These are phyloP conservation scores for Ips typographus DNA, from an alignment of 1,140 invertebrate genomes.

Conservation along the genomic window DNA sequence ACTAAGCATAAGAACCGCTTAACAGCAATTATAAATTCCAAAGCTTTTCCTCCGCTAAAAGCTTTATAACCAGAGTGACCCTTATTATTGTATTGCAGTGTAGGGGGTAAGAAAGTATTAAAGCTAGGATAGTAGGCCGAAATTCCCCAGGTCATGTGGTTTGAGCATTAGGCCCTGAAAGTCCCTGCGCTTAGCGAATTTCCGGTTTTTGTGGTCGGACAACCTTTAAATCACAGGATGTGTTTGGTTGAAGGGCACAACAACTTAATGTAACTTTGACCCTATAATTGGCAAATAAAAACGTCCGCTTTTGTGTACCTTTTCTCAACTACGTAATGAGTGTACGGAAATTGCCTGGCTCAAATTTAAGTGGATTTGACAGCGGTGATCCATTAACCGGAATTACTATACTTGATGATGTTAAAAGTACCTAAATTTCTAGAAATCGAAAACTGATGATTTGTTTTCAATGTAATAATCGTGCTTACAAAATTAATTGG, in stretches of 20 bases:
- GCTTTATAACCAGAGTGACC: neutral
- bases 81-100: slow-evolving; percentile 1
- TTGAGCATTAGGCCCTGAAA: slow-evolving; percentile 14
- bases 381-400: too few relatives aligned
- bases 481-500: too few relatives aligned
- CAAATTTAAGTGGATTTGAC: neutral
- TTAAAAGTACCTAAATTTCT: too few relatives aligned
- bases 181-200: slow-evolving; percentile 1
- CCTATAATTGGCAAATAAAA: too few relatives aligned
- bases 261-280: neutral
- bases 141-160: slow-evolving; percentile 19
- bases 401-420: too few relatives aligned
- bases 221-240: slow-evolving; percentile 17
- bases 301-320: neutral
- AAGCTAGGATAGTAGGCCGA: neutral
- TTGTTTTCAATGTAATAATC: too few relatives aligned
- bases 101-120: neutral
- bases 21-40: too few relatives aligned
- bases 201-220: slow-evolving; percentile 17
- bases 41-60: neutral
- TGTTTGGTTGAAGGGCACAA: slow-evolving; percentile 4
- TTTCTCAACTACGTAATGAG: neutral
- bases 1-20: too few relatives aligned
- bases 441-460: too few relatives aligned
- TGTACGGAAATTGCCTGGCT: slow-evolving; percentile 1